These are phyloP conservation scores for Numida meleagris DNA, from an alignment of 2,113 vertebrate species.

Conservation along the genomic window DNA sequence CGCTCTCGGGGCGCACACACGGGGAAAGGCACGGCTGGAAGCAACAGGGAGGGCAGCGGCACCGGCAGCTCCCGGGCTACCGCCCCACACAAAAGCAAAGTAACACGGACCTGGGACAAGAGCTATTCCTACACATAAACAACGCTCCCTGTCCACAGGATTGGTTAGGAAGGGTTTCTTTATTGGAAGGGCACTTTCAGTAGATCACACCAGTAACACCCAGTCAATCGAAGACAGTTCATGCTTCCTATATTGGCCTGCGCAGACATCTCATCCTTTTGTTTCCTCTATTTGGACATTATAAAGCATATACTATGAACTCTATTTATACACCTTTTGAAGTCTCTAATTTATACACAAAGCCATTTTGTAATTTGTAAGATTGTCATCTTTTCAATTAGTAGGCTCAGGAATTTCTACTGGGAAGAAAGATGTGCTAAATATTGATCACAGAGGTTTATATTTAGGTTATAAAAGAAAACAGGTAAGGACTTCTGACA, in stretches of 20 bases:
- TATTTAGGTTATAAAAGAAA: not conserved
- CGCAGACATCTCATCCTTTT: not conserved
- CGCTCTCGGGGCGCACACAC: no score
- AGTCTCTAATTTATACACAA: not conserved
- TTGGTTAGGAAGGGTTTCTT: not conserved
- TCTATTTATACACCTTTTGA: not conserved
- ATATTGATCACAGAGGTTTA: not conserved
- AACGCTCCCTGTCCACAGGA: accelerated
- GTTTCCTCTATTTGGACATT: not conserved
- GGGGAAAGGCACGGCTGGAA: not conserved
- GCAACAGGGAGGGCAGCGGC: not conserved
- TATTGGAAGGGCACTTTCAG: not conserved
- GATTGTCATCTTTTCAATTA: accelerated
- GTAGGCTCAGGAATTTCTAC: not conserved
- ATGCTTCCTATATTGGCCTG: accelerated
- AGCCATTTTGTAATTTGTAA: accelerated
- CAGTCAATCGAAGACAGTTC: accelerated
- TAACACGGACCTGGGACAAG: accelerated
- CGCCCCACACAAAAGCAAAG: accelerated
- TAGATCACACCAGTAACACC: accelerated
- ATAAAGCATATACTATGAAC: not conserved
- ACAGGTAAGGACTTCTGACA: not conserved
- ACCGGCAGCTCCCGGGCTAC: not conserved
- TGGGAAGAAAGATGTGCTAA: not conserved
- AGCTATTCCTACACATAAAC: accelerated